phyloP scores from a whole-genome alignment of 2,888 invertebrate species.

The Nomada ruficornis region DNA sequence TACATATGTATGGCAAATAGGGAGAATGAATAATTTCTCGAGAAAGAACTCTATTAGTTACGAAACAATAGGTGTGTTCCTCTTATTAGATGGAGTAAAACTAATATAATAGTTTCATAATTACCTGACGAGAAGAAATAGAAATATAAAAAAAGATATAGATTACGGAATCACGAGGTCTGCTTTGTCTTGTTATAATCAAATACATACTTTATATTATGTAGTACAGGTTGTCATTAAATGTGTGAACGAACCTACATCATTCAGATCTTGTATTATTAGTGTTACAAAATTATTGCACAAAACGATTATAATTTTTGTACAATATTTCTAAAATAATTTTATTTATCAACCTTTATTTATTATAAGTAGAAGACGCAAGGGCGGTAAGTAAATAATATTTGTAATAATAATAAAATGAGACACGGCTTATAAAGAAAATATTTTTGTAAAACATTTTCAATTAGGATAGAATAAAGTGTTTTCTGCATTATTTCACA shows the following conservation, averaged over 20 bases:
- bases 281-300: conserved; percentile 7
- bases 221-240: conserved; percentile 74
- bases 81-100: conserved; percentile 67
- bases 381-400: conserved; percentile 25
- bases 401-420: background rate
- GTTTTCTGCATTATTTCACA: conserved; percentile 27
- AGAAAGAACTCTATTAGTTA: conserved; percentile 56
- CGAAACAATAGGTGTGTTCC: conserved; percentile 69
- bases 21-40: conserved; percentile 57
- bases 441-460: background rate
- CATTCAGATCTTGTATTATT: conserved; percentile 53
- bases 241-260: conserved; percentile 69
- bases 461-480: background rate
- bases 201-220: conserved; percentile 74
- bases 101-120: conserved; percentile 69
- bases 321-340: background rate
- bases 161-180: conserved; percentile 67
- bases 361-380: background rate
- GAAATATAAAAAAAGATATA: conserved; percentile 57
- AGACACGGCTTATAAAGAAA: background rate
- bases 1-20: conserved; percentile 64
- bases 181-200: conserved; percentile 73
- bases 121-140: conserved; percentile 50
- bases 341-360: background rate
- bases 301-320: conserved; percentile 8